Percentiles rank a stretch among this genome's conserved stretches.
phyloP scores from a whole-genome alignment of 2,113 vertebrate genomes.

The Paradisaea rubra region DNA sequence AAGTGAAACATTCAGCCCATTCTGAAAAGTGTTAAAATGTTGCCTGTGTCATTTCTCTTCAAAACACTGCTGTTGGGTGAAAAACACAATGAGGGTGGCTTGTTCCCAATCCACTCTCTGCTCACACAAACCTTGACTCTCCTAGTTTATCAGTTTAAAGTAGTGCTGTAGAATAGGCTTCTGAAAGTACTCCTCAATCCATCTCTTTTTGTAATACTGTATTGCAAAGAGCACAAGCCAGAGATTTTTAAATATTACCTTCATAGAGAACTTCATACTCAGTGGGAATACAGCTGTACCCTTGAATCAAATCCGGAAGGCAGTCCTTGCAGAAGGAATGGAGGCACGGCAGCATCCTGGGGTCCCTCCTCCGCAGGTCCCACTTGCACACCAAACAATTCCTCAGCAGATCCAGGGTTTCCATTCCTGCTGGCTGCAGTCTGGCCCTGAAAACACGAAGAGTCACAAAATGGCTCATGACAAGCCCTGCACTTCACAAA shows the following conservation, averaged over 20 bases:
- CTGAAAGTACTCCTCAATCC: not conserved
- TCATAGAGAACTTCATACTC: slow-evolving; percentile 1
- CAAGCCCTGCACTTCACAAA: not conserved
- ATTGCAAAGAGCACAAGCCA: not conserved
- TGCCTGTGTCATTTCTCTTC: not conserved
- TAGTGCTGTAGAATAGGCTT: not conserved
- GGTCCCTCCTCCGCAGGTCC: slow-evolving; percentile 77
- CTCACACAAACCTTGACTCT: not conserved
- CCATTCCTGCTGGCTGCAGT: not conserved
- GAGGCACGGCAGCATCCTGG: slow-evolving; percentile 81
- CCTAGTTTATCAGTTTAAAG: not conserved
- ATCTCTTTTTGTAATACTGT: not conserved
- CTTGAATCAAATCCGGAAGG: slow-evolving; percentile 66
- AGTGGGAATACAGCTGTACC: slow-evolving; percentile 34
- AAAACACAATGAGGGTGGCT: not conserved
- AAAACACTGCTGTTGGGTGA: not conserved
- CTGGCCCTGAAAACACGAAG: not conserved
- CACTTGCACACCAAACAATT: slow-evolving; percentile 79
- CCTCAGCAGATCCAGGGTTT: slow-evolving; percentile 66
- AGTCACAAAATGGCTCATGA: slow-evolving; percentile 10
- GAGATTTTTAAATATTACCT: slow-evolving; percentile 46
- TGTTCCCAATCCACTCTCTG: not conserved
- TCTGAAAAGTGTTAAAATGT: not conserved
- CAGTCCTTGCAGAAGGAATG: slow-evolving; percentile 84
- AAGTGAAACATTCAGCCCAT: not conserved